Base-by-base conservation (phyloP, 2,888 invertebrate species). In the Drepanosiphum platanoidis region DNA sequence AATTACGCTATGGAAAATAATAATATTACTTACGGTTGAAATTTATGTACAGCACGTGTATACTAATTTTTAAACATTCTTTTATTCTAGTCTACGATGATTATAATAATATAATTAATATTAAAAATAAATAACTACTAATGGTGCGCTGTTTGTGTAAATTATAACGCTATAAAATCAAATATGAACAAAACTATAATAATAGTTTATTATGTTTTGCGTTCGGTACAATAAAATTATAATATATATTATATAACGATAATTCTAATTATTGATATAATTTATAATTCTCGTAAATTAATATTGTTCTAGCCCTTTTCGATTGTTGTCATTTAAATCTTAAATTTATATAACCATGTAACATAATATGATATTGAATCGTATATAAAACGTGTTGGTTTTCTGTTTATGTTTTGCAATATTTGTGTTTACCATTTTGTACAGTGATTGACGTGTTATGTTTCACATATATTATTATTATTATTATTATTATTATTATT, bases 41-140 rank as follows among this genome's bases (percentile, higher is more conserved):
- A 75, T 75, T 66, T 36, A 75, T 84, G 84, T 84, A 84, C 75
- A 84, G 84, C 84, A 84, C 84, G 84, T 84, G 84, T 84, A 84
- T 74, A 82, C 42, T 83, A 52, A 83, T 58, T 66, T 70, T 77
- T 77, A 83, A 84, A 77, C 39, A 72, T 72, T 82, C 39, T 72
- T 82, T 82, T 61, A 72, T 42, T 82, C 61, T 71, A 82, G 71
- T 82, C 61, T 72, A 71, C 15, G 39, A 72, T 9, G 39, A 61
- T 81, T 82, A 81, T 30, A 68, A 74, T 79, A 30, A 78, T 64
- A 78, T 64, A 34, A n/a, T 34, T 80, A 39, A 39, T 68, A 64
- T 70, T 36, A 72, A 42, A 36, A n/a, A 32, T 58, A 39, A 39
- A 70, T 22, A 75, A 77, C 46, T 77, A 58, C 52, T 77, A 68